phyloP scores from a whole-genome alignment of 2,797 vertebrate species.

The Paedocypris micromegethes region DNA sequence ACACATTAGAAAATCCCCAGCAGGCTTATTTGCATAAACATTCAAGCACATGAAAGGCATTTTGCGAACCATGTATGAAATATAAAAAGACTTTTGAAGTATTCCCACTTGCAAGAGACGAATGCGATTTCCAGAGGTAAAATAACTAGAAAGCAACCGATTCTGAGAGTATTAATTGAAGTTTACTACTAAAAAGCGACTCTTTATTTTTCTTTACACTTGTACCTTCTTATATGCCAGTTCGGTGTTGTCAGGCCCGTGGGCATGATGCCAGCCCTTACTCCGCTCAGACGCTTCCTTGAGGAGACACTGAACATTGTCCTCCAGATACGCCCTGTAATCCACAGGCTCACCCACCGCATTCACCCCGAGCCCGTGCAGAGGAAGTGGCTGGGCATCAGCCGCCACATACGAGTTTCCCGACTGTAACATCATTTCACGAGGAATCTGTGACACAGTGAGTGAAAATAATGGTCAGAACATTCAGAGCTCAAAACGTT shows the following conservation, averaged over 20 bases:
- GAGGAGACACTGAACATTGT: conserved; percentile 69
- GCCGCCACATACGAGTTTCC: conserved; percentile 72
- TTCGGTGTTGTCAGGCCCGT: conserved; percentile 70
- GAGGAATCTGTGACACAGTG: conserved; percentile 66
- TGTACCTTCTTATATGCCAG: conserved; percentile 78
- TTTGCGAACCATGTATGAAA: too few relatives aligned
- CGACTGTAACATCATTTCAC: conserved; percentile 77
- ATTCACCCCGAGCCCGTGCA: conserved; percentile 61
- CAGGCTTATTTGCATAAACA: too few relatives aligned
- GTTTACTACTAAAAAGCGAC: too few relatives aligned
- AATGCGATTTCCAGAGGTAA: too few relatives aligned
- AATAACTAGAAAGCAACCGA: neutral
- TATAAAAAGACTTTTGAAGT: too few relatives aligned
- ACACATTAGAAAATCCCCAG: too few relatives aligned
- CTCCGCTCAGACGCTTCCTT: conserved; percentile 70
- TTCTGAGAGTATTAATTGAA: conserved; percentile 6
- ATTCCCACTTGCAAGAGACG: too few relatives aligned
- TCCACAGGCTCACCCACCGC: conserved; percentile 58
- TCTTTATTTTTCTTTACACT: neutral
- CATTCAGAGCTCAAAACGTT: neutral
- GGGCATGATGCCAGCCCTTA: conserved; percentile 71
- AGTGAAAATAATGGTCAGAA: neutral
- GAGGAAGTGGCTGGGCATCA: conserved; percentile 68
- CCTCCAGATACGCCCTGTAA: conserved; percentile 68
- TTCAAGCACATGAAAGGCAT: too few relatives aligned